Evolutionary conservation across 2,888 invertebrate species (phyloP).

Genomic region (Acleris emargana): DNA sequence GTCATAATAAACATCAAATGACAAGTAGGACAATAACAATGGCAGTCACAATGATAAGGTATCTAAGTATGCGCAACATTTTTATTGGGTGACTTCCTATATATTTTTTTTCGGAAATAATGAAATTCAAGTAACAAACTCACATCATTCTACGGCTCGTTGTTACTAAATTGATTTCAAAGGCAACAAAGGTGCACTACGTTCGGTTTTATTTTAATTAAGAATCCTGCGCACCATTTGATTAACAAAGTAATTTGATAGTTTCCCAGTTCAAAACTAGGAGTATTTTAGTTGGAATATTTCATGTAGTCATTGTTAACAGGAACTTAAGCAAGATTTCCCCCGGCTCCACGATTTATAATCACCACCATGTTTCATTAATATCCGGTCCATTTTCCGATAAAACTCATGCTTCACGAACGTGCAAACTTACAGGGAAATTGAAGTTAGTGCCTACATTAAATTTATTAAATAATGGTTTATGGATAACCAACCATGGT

Average conservation of each 20-base stretch:
- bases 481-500: too few relatives aligned
- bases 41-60: too few relatives aligned
- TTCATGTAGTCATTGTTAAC: constrained; percentile 65
- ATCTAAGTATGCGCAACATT: too few relatives aligned
- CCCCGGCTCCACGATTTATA: constrained; percentile 66
- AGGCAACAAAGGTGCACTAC: constrained; percentile 4
- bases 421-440: constrained; percentile 12
- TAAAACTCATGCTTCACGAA: constrained; percentile 47
- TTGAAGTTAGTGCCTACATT: constrained; percentile 4
- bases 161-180: constrained; percentile 3
- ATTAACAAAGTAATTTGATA: constrained; percentile 44
- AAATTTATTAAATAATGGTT: background rate
- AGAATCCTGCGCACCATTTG: constrained; percentile 20
- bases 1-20: too few relatives aligned
- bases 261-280: constrained; percentile 53
- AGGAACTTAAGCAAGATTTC: constrained; percentile 73
- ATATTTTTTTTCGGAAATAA: too few relatives aligned
- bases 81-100: too few relatives aligned
- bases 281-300: constrained; percentile 62
- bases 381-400: constrained; percentile 54
- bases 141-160: background rate
- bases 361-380: constrained; percentile 67
- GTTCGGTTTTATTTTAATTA: constrained; percentile 19
- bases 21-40: too few relatives aligned
- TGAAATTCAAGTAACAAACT: too few relatives aligned